Percentiles rank a stretch among this genome's conserved stretches.
These are phyloP conservation scores for Mycetomoellerius zeteki DNA, from an alignment of 1,140 invertebrate genomes.

Conservation along the genomic window DNA sequence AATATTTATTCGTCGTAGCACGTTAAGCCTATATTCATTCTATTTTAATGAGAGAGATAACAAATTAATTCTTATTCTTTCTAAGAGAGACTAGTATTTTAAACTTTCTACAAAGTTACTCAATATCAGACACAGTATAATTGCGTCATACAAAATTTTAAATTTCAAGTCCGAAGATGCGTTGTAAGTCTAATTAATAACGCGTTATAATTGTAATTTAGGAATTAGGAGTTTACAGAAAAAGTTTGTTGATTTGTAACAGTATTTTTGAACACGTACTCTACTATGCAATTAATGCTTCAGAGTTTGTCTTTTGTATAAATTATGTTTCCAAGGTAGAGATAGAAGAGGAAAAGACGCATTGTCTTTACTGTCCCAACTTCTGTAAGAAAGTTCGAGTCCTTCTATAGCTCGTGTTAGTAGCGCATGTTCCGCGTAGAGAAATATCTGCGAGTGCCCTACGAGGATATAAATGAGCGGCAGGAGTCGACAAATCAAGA, in stretches of 20 bases:
- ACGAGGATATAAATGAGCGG: slow-evolving; percentile 85
- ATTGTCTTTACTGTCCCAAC: slow-evolving; percentile 38
- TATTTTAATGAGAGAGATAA: slow-evolving; percentile 15
- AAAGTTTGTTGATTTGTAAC: not conserved
- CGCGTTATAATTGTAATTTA: slow-evolving; percentile 1
- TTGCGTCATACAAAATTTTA: not conserved
- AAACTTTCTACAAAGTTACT: slow-evolving; percentile 15
- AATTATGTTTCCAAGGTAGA: slow-evolving; percentile 17
- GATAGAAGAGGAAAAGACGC: slow-evolving; percentile 21
- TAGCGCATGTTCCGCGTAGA: slow-evolving; percentile 45
- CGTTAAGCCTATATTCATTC: not conserved
- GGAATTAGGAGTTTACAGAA: not conserved
- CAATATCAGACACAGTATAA: slow-evolving; percentile 6
- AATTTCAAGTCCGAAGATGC: not conserved
- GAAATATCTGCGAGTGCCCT: slow-evolving; percentile 77
- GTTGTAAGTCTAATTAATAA: not conserved
- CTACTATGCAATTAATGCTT: not conserved
- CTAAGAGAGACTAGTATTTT: not conserved
- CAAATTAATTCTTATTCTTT: slow-evolving; percentile 7
- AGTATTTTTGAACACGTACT: not conserved
- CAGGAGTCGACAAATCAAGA: slow-evolving; percentile 87
- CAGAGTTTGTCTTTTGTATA: not conserved
- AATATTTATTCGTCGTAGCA: slow-evolving; percentile 1
- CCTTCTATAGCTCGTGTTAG: slow-evolving; percentile 41
- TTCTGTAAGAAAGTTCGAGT: slow-evolving; percentile 48